phyloP scores from a whole-genome alignment of 2,113 vertebrate genomes.

The Aegithalos caudatus region DNA sequence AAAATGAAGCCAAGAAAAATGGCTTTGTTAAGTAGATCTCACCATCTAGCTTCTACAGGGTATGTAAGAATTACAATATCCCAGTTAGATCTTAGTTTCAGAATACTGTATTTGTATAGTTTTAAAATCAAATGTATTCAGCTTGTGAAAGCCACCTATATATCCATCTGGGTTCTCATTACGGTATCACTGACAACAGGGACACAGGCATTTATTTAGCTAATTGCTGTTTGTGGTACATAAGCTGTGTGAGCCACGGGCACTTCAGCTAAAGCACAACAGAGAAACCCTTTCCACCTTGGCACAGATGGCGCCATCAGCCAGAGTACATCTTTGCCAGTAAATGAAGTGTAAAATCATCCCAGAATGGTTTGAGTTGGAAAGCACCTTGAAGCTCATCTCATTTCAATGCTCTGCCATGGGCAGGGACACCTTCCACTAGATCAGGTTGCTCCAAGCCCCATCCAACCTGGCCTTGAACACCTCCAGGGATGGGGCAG shows the following conservation, averaged over 20 bases:
- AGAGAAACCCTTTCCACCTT: background rate
- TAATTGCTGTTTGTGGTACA: background rate
- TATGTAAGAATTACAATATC: background rate
- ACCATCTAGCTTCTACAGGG: background rate
- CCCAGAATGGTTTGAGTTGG: background rate
- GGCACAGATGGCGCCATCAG: background rate
- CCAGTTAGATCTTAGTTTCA: background rate
- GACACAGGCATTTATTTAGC: background rate
- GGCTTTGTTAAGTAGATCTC: background rate
- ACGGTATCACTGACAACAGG: background rate
- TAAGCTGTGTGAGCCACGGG: background rate
- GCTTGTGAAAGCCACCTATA: background rate
- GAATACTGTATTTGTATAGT: background rate
- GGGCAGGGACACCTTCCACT: background rate
- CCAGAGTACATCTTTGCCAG: background rate
- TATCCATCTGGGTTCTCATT: background rate
- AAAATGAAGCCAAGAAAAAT: background rate
- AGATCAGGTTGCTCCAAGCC: background rate
- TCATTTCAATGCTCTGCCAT: background rate
- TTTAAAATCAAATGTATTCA: background rate
- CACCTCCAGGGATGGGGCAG: background rate
- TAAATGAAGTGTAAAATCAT: background rate
- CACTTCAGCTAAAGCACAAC: background rate
- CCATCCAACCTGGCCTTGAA: background rate
- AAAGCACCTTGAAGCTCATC: background rate